Evolutionary conservation across 2,113 vertebrate species (phyloP).

Genomic region (Callorhinus ursinus): DNA sequence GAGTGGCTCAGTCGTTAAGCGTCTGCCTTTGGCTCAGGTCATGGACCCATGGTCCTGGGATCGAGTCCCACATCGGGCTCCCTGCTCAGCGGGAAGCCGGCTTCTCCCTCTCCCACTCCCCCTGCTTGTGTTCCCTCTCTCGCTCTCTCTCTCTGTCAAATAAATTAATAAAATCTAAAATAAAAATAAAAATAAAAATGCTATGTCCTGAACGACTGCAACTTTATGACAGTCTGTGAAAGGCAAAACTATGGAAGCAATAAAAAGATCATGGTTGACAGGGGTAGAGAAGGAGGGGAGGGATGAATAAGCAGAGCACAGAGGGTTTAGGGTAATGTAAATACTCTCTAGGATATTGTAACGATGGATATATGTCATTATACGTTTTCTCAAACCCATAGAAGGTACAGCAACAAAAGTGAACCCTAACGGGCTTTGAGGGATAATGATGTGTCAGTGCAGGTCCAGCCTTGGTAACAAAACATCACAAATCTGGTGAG

Average conservation of each 20-base stretch:
- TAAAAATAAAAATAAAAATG: not conserved
- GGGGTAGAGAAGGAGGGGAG: not conserved
- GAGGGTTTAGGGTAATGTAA: not conserved
- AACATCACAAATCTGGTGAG: not conserved
- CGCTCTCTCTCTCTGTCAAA: too few species aligned
- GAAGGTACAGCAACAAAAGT: not conserved
- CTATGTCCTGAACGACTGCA: not conserved
- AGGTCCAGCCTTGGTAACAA: not conserved
- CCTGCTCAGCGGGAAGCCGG: too few species aligned
- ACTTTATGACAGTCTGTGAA: not conserved
- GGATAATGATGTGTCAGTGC: not conserved
- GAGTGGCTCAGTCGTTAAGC: too few species aligned
- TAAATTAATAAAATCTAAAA: too few species aligned
- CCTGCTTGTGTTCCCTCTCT: too few species aligned
- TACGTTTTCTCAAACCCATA: not conserved
- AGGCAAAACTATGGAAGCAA: not conserved
- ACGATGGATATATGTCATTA: not conserved
- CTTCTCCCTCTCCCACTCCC: too few species aligned
- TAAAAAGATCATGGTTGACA: not conserved
- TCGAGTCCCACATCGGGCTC: too few species aligned
- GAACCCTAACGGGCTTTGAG: not conserved
- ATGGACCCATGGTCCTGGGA: too few species aligned
- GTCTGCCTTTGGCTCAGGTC: too few species aligned
- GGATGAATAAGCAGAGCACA: not conserved
- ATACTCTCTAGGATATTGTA: not conserved